A percentile compares a stretch with the other conserved stretches of the same genome.
Evolutionary conservation across 2,113 vertebrate genomes (phyloP).

Genomic region (Cyrtonyx montezumae): DNA sequence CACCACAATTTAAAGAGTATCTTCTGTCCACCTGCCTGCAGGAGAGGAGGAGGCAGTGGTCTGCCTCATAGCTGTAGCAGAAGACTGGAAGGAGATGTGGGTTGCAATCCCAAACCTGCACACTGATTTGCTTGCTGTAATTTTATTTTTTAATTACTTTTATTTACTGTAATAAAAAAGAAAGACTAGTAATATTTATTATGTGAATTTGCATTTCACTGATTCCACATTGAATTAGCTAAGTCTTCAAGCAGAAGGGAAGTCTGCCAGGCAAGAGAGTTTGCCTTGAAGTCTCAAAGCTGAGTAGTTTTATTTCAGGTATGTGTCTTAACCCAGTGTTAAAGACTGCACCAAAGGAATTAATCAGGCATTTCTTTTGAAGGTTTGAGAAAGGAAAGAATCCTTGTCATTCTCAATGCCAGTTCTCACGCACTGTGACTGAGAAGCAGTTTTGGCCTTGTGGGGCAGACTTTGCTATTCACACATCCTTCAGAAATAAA

Average conservation of each 20-base stretch:
- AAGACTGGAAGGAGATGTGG: neutral
- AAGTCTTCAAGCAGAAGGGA: neutral
- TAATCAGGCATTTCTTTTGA: neutral
- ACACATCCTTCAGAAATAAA: neutral
- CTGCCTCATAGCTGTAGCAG: neutral
- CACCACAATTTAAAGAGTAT: neutral
- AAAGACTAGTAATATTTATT: neutral
- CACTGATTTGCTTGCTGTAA: neutral
- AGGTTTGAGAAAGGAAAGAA: neutral
- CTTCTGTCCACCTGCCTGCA: neutral
- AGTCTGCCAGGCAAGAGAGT: neutral
- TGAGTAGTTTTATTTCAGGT: conserved; percentile 12
- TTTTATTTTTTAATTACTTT: too few species aligned
- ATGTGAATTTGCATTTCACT: neutral
- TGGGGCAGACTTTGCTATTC: neutral
- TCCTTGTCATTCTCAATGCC: neutral
- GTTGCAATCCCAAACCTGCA: fast-evolving
- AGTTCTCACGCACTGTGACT: neutral
- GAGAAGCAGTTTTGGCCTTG: neutral
- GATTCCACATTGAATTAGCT: neutral
- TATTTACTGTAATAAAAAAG: neutral
- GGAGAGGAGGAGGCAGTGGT: neutral
- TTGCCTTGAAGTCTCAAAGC: conserved; percentile 22
- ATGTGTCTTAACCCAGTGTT: neutral
- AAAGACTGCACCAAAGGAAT: neutral